Percentiles rank a stretch among this genome's conserved stretches.
Evolutionary conservation across 1,140 invertebrate species (phyloP).

Genomic region (Sycobia sp.): DNA sequence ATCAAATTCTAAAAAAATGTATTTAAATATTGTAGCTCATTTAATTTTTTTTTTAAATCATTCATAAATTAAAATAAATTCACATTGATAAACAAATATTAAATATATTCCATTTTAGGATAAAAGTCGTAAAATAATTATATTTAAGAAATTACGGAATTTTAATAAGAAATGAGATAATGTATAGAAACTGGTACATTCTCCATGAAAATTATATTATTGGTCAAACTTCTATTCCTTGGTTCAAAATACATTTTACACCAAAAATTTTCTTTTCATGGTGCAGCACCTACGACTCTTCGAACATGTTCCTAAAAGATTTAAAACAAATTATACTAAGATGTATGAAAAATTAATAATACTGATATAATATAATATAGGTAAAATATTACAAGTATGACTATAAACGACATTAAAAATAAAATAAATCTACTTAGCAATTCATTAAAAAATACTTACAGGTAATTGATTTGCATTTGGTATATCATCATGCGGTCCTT

Average conservation of each 20-base stretch:
- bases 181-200: no score
- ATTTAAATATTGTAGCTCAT: not conserved
- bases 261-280: constrained; percentile 1
- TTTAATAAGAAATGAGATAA: no score
- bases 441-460: constrained; percentile 39
- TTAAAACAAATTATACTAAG: not conserved
- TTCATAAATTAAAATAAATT: not conserved
- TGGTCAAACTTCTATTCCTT: no score
- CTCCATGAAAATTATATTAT: no score
- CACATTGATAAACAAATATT: not conserved
- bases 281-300: constrained; percentile 14
- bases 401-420: no score
- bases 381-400: no score
- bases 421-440: not conserved
- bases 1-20: no score
- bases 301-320: constrained; percentile 29
- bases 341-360: not conserved
- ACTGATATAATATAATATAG: not conserved
- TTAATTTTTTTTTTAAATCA: not conserved
- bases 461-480: constrained; percentile 30
- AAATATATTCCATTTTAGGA: no score
- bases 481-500: constrained; percentile 42
- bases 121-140: no score
- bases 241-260: no score
- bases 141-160: no score